Evolutionary conservation across 1,140 invertebrate species (phyloP), one percentile per base, ranked within the genome.

Genomic region (Drosophila albomicans): DNA sequence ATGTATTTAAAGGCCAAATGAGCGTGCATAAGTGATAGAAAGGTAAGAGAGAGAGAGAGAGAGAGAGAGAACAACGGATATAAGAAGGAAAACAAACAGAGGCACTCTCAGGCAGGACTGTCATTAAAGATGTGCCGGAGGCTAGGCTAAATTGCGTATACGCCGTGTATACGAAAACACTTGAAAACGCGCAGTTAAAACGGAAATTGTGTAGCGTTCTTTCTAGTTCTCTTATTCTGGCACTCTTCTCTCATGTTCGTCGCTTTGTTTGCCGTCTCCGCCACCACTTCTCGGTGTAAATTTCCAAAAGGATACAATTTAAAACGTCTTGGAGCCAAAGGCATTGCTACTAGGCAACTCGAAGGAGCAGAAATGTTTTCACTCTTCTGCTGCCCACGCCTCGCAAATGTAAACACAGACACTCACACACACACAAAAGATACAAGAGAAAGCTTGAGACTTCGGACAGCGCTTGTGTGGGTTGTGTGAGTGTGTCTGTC

Each of bases 301-400:
- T 70, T 61, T 59, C 67, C 76, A 73, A 79, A 72, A 66, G 81
- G 76, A 56, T 84, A 49, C 70, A 77, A 84, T 84, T 79, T 64
- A 77, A 84, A 54, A 70, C 57, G 45, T 70, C 59, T 52, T 61
- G 45, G 52, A 49, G 72, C 58, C 64, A 64, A 62, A 41, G 49
- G 72, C 77, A 68, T 59, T 48, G 46, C 46, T 38, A 38, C 35
- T 38, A 38, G 35, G 35, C 46, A 59, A 61, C 15, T 28, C 16
- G 7, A 66, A 58, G 32, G 54, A 66, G 65, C 30, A 45, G 16
- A 68, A 62, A 59, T 35, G 15, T 32, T 38, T 46, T n/a, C 11
- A 20, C 11, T 3, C 28, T 52, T 43, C 30, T 30, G 41, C 41
- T 32, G 16, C 1, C 15, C 1, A 35, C 49, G 28, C 2, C 15